Base-by-base conservation (phyloP, 2,797 vertebrate genomes). In the Dromococcyx pavoninus region DNA sequence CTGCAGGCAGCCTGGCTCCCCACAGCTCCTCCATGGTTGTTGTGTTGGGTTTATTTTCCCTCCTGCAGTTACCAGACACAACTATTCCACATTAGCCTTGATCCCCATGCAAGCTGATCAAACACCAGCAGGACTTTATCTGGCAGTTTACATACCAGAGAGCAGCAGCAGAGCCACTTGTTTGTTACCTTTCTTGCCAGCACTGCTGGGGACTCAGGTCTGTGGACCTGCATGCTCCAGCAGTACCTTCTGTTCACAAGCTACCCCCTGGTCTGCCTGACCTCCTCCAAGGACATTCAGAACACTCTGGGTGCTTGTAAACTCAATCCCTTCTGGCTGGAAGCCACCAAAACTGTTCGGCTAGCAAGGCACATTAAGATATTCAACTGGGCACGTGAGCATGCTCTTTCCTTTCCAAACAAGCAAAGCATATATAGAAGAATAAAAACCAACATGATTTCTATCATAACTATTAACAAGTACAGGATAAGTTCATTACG, bases 291-390 rank as follows among this genome's bases (percentile, higher is more conserved):
- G 85, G 86, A 41, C 69, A 12, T 7, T 37, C 53, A 74, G 76
- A 86, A 62, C 72, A 62, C 66, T 48, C 32, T 5, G 13, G 33
- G 64, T 74, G 72, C 71, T 85, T 5, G 0, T 27, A 24, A 82
- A 9, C 53, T 78, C 71, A 82, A 11, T 74, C 66, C 66, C 56
- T 88, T 85, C 51, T 1, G 0, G 66, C 67, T 88, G 71, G 71
- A 73, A 61, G 53, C 72, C 66, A 65, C 66, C 80, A 48, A 32
- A 33, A 24, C 46, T 23, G 57, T 66, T 27, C 28, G 48, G 37
- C 65, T 56, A n/a, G 48, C 75, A 77, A 30, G 3, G 5, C 13
- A 41, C 2, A 0, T 1, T 1, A 51, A 74, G 22, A 11, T 24
- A 9, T 61, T 51, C 16, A 60, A 6, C 41, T 13, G 7, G 35